Evolutionary conservation across 2,888 invertebrate species (phyloP), one percentile per base, ranked within the genome.

Genomic region (Philereme transversata): DNA sequence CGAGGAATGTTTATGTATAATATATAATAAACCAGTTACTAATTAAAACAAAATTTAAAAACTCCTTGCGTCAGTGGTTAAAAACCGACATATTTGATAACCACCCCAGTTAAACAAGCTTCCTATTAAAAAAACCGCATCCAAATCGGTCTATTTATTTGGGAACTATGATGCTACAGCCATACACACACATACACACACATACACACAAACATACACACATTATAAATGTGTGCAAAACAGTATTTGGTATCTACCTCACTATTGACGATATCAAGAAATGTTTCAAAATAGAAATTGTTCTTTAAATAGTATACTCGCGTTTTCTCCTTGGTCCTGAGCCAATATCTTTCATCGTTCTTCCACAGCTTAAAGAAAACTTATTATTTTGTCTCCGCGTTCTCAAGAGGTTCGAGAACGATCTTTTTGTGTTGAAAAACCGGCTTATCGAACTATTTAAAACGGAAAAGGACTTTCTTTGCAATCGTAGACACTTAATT

Each of bases 331-430:
- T 68, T 68, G 67, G 70, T 70, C 54, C 65, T 53, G 64, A 67
- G 70, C 70, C 68, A 70, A 70, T 70, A 61, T 57, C 62, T 62
- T 59, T 59, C 61, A 65, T 64, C 63, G 67, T 68, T 70, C 67
- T 61, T 64, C 49, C 64, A 62, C 58, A 67, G 70, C 70, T 70
- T 70, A 68, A 65, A 68, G 68, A 64, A 70, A 70, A 70, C 70
- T 70, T 67, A 68, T 68, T 70, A 65, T 70, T 67, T 70, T 70
- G 68, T 68, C 70, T 68, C 60, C 65, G 52, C 62, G 60, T 57
- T 67, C 67, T 52, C 62, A 64, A 57, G 65, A 64, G 67, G 57
- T 57, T 62, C 43, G 56, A 43, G 60, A 60, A 46, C 60, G 62
- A 61, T 69, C 67, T 67, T 69, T 66, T 69, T 69, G 64, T 67